Evolutionary conservation across 2,113 vertebrate genomes (phyloP).

Genomic region (Rallus limicola): DNA sequence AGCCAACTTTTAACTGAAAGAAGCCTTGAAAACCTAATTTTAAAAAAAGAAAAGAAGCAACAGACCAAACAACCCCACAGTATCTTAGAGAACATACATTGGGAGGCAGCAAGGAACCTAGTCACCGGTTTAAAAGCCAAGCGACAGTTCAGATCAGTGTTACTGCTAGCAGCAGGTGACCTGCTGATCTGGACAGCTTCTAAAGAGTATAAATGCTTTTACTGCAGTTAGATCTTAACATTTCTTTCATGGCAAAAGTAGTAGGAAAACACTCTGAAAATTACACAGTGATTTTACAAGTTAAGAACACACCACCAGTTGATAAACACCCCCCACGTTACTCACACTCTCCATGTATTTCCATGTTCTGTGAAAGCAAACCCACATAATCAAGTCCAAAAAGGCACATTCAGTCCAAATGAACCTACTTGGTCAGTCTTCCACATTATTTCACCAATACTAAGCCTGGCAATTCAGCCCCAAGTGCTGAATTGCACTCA

Average conservation of each 20-base stretch:
- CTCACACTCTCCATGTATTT: background rate
- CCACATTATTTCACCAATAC: background rate
- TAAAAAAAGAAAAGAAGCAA: background rate
- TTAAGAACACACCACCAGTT: background rate
- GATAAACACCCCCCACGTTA: background rate
- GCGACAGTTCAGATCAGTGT: background rate
- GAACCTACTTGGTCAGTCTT: background rate
- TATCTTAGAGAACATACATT: background rate
- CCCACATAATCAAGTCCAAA: background rate
- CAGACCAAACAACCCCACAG: background rate
- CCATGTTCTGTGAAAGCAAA: background rate
- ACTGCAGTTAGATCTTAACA: background rate
- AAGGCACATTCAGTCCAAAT: background rate
- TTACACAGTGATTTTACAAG: background rate
- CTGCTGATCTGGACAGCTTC: background rate
- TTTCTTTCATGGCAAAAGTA: background rate
- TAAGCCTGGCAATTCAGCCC: background rate
- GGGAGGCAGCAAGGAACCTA: background rate
- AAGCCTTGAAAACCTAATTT: background rate
- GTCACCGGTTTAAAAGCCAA: no score
- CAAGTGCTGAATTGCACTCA: background rate
- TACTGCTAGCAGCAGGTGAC: background rate
- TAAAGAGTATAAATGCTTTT: background rate
- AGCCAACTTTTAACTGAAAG: background rate
- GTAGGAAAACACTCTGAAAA: background rate